Evolutionary conservation across 2,113 vertebrate genomes (phyloP).

Genomic region (Trematomus loennbergii): DNA sequence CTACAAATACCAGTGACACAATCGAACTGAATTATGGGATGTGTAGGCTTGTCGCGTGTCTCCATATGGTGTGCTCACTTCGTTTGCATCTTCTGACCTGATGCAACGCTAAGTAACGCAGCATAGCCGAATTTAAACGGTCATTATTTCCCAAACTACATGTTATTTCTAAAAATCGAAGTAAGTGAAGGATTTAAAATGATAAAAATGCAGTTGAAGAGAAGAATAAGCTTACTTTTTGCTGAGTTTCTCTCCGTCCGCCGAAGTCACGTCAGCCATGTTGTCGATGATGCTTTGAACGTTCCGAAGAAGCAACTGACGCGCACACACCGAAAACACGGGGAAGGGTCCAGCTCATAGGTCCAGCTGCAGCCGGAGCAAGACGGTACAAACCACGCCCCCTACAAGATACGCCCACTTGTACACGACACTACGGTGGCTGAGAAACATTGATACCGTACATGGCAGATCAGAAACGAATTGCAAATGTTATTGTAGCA

Average conservation of each 20-base stretch:
- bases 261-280: slow-evolving; percentile 82
- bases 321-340: not conserved
- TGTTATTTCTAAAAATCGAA: not conserved
- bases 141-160: not conserved
- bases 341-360: too few species aligned
- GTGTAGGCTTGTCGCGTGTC: not conserved
- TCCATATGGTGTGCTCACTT: slow-evolving; percentile 36
- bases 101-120: slow-evolving; percentile 32
- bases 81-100: slow-evolving; percentile 22
- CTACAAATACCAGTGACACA: slow-evolving; percentile 60
- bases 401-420: too few species aligned
- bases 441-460: too few species aligned
- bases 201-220: not conserved
- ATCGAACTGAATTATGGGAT: slow-evolving; percentile 27
- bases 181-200: rapidly evolving
- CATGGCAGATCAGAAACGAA: too few species aligned
- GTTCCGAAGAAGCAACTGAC: slow-evolving; percentile 7
- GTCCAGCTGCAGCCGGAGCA: too few species aligned
- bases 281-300: slow-evolving; percentile 36
- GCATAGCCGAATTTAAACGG: not conserved
- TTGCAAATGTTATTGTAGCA: too few species aligned
- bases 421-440: too few species aligned
- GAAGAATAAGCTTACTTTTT: slow-evolving; percentile 80
- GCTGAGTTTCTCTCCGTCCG: slow-evolving; percentile 82
- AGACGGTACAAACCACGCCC: too few species aligned